phyloP scores from a whole-genome alignment of 2,888 invertebrate species.

The Augochlorella aurata region DNA sequence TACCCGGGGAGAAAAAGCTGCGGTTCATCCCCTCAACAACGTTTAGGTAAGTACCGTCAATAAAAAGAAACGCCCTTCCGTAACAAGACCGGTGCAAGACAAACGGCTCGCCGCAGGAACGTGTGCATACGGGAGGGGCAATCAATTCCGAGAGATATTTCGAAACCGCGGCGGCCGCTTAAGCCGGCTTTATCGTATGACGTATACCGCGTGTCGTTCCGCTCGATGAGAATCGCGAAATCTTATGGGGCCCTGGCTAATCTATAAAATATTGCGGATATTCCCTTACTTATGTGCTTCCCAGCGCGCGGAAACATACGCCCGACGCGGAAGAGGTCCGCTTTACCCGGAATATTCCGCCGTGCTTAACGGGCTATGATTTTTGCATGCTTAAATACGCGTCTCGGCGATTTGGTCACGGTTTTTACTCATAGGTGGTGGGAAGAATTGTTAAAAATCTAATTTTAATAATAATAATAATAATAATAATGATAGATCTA shows the following conservation, averaged over 20 bases:
- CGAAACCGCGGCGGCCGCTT: conserved; percentile 40
- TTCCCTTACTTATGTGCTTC: conserved; percentile 42
- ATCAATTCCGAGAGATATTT: conserved; percentile 54
- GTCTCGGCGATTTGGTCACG: neutral
- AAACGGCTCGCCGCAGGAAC: conserved; percentile 29
- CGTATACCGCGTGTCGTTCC: conserved; percentile 52
- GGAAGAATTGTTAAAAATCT: no score
- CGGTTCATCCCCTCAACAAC: conserved; percentile 42
- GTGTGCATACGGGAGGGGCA: conserved; percentile 41
- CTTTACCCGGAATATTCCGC: neutral
- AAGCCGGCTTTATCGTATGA: conserved; percentile 54
- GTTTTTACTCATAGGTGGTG: neutral
- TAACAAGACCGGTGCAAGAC: conserved; percentile 29
- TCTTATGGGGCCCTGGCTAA: conserved; percentile 48
- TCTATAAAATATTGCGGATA: conserved; percentile 47
- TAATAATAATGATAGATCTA: no score
- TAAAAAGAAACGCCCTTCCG: conserved; percentile 37
- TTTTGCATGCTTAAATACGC: neutral
- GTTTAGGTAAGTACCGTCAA: conserved; percentile 31
- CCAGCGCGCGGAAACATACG: conserved; percentile 25
- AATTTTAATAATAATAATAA: no score
- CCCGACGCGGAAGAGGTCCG: neutral
- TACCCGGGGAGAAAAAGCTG: conserved; percentile 30
- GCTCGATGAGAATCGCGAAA: conserved; percentile 55
- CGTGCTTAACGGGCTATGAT: neutral